phyloP scores from a whole-genome alignment of 2,888 invertebrate species.

The Orthosia gothica region DNA sequence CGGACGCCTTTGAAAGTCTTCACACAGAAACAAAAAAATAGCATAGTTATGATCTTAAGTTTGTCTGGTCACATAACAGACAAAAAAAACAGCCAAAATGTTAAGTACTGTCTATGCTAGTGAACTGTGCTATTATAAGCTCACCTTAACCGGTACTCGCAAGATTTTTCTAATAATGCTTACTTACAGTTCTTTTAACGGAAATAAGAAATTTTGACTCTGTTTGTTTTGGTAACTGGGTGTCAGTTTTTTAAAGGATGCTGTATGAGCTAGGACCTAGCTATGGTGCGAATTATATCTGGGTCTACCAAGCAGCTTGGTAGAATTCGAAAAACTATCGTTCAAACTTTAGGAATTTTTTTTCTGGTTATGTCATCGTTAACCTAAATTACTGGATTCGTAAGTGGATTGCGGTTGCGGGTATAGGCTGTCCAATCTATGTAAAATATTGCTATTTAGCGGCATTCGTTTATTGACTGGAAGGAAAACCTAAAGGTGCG shows the following conservation, averaged over 20 bases:
- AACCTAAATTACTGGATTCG: background rate
- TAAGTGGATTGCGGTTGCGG: too few relatives aligned
- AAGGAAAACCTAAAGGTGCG: too few relatives aligned
- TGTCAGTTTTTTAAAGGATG: background rate
- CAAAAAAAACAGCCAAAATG: background rate
- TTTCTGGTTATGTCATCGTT: background rate
- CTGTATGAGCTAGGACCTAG: background rate
- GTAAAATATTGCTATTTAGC: too few relatives aligned
- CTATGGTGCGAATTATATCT: too few relatives aligned
- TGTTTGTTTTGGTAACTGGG: background rate
- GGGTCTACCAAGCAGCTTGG: too few relatives aligned
- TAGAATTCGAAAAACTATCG: background rate
- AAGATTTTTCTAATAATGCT: background rate
- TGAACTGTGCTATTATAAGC: background rate
- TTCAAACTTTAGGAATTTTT: background rate
- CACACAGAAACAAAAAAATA: too few relatives aligned
- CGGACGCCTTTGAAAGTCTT: too few relatives aligned
- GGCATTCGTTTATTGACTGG: background rate
- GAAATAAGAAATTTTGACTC: background rate
- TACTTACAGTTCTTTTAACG: constrained; percentile 4
- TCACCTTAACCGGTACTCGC: background rate
- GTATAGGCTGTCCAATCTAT: too few relatives aligned
- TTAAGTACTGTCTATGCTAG: background rate
- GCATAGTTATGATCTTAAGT: too few relatives aligned
- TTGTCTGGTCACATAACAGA: too few relatives aligned